These are phyloP conservation scores for Sarcophaga rosellei DNA, from an alignment of 2,888 invertebrate genomes.

Conservation along the genomic window DNA sequence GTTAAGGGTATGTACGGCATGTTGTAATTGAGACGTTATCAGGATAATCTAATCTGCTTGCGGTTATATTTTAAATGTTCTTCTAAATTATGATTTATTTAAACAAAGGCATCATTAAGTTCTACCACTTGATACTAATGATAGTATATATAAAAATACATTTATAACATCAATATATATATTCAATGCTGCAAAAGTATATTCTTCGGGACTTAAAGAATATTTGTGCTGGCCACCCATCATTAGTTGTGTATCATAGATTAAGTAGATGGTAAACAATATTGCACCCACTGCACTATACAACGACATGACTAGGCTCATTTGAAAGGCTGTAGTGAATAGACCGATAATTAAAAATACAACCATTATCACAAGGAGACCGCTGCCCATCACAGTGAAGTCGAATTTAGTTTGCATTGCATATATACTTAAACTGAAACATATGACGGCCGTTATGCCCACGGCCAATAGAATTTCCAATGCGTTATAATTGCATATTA, in stretches of 20 bases:
- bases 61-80: background rate
- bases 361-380: constrained; percentile 87
- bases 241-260: constrained; percentile 95
- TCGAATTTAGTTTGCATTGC: constrained; percentile 94
- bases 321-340: constrained; percentile 84
- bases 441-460: constrained; percentile 90
- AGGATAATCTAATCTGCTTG: no score
- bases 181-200: constrained; percentile 94
- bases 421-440: constrained; percentile 91
- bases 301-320: constrained; percentile 84
- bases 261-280: constrained; percentile 91
- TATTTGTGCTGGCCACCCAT: constrained; percentile 95
- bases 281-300: constrained; percentile 92
- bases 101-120: background rate
- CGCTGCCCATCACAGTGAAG: constrained; percentile 89
- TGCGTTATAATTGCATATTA: constrained; percentile 84
- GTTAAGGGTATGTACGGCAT: no score
- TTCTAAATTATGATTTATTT: background rate
- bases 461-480: constrained; percentile 88
- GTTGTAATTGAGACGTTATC: no score
- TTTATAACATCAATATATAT: constrained; percentile 65
- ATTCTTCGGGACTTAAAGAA: constrained; percentile 94
- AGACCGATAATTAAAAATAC: constrained; percentile 89
- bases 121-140: constrained; percentile 25
- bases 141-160: constrained; percentile 63